phyloP scores from a whole-genome alignment of 2,797 vertebrate genomes.

The Tapera naevia region DNA sequence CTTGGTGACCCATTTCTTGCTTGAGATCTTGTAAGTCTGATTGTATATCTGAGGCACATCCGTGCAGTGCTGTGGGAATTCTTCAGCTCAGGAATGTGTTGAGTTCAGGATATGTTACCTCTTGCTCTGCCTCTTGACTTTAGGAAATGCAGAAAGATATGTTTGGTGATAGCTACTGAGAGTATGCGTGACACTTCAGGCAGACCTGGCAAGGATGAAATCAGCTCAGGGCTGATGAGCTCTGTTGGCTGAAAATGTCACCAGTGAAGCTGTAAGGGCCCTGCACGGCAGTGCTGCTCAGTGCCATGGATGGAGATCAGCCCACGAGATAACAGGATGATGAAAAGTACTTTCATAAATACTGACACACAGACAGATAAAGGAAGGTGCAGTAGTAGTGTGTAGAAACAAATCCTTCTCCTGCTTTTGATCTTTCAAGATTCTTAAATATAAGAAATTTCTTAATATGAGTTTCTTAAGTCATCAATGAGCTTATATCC shows the following conservation, averaged over 20 bases:
- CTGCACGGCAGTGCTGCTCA: not conserved
- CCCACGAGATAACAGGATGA: not conserved
- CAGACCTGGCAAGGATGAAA: not conserved
- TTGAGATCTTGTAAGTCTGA: not conserved
- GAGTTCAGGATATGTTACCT: not conserved
- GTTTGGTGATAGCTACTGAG: not conserved
- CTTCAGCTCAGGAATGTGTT: not conserved
- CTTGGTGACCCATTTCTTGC: not conserved
- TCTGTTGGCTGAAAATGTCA: not conserved
- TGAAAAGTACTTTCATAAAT: conserved; percentile 39
- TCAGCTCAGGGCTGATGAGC: not conserved
- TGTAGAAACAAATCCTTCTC: conserved; percentile 35
- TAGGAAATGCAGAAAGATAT: not conserved
- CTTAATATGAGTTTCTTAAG: not conserved
- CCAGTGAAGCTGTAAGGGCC: not conserved
- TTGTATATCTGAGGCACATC: not conserved
- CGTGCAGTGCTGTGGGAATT: rapidly evolving
- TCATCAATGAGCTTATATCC: not conserved
- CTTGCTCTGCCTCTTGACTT: not conserved
- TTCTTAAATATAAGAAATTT: not conserved
- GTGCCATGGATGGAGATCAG: conserved; percentile 2
- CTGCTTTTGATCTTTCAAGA: conserved; percentile 24
- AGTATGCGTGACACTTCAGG: not conserved
- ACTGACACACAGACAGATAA: conserved; percentile 18
- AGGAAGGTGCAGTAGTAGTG: not conserved